phyloP scores from a whole-genome alignment of 2,797 vertebrate genomes.

The Buphagus erythrorhynchus region DNA sequence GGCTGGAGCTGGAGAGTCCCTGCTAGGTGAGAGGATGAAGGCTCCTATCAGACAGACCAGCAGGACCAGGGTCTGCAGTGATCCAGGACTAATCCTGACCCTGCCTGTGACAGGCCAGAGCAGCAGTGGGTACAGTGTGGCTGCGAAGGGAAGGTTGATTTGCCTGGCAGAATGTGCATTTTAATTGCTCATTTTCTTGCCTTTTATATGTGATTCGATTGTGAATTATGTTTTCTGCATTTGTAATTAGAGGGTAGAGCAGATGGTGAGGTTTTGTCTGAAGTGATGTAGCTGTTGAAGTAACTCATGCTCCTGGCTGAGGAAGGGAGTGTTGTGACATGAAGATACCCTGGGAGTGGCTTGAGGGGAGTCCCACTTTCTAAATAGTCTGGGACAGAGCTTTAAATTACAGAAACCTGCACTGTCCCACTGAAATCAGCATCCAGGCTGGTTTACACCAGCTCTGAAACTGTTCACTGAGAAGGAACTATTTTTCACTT shows the following conservation, averaged over 20 bases:
- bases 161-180: slow-evolving; percentile 43
- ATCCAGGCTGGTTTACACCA: not conserved
- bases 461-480: not conserved
- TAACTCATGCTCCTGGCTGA: not conserved
- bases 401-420: not conserved
- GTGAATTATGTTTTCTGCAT: slow-evolving; percentile 66
- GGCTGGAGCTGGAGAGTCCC: not conserved
- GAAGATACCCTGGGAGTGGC: not conserved
- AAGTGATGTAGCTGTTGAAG: not conserved
- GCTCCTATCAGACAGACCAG: not conserved
- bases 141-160: slow-evolving; percentile 2
- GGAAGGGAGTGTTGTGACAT: not conserved
- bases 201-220: slow-evolving; percentile 48
- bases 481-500: not conserved
- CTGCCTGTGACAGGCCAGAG: not conserved
- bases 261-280: slow-evolving; percentile 57
- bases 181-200: slow-evolving; percentile 68
- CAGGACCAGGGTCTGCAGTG: not conserved
- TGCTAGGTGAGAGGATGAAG: not conserved
- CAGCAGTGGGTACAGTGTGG: not conserved
- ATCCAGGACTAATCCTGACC: not conserved
- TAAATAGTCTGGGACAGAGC: not conserved
- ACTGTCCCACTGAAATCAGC: not conserved
- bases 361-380: too few species aligned
- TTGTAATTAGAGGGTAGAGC: slow-evolving; percentile 65